Conservation (phyloP, 2,888 invertebrate genomes). For the Ormyrus rosae region DNA sequence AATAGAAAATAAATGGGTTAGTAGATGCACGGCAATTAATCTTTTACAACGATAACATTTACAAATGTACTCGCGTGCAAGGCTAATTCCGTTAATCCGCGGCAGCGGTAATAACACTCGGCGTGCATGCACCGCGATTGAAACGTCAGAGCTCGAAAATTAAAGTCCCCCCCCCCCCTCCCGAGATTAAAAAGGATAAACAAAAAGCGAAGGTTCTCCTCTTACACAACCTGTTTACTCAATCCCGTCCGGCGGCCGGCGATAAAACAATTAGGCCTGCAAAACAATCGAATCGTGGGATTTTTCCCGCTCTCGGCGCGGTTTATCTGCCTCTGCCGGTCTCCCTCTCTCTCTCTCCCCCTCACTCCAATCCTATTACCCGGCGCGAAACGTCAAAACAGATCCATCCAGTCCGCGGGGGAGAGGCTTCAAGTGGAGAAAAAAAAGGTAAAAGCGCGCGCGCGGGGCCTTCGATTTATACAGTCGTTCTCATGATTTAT, state of each 20-base stretch:
- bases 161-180: no score
- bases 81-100: no score
- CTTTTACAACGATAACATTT: no score
- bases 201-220: no score
- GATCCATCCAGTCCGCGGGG: conserved; percentile 43
- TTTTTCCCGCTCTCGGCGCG: no score
- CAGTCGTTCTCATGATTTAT: conserved; percentile 30
- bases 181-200: no score
- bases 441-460: neutral
- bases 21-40: neutral
- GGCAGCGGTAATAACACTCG: neutral
- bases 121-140: neutral
- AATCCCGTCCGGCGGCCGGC: neutral
- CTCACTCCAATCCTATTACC: conserved; percentile 48
- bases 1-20: neutral
- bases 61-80: no score
- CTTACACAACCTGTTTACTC: neutral
- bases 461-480: conserved; percentile 32
- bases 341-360: neutral
- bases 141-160: neutral
- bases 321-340: no score
- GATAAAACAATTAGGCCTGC: conserved; percentile 30
- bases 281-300: conserved; percentile 8
- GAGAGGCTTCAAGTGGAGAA: neutral
- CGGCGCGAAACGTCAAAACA: conserved; percentile 53